phyloP scores from a whole-genome alignment of 2,113 vertebrate species.

The Hypomesus transpacificus region DNA sequence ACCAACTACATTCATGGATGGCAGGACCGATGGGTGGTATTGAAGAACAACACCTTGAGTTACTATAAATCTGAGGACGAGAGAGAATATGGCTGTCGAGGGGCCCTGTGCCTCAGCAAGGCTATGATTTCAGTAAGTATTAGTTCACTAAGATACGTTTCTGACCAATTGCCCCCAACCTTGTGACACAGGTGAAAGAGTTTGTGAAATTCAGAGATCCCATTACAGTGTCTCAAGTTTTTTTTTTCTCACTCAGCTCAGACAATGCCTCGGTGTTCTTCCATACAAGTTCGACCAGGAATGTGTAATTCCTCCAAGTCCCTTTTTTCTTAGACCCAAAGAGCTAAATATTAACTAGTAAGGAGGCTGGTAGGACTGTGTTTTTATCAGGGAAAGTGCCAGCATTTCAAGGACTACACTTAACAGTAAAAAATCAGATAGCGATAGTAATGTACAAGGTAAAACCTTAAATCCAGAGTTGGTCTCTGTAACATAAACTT shows the following conservation, averaged over 20 bases:
- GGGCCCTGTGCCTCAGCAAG: constrained; percentile 94
- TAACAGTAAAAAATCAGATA: not conserved
- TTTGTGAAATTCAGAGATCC: constrained; percentile 17
- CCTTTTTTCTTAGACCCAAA: constrained; percentile 19
- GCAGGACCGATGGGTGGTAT: constrained; percentile 97
- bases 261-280: constrained; percentile 5
- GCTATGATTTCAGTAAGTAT: constrained; percentile 91
- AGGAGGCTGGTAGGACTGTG: constrained; percentile 19
- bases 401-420: not conserved
- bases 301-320: constrained; percentile 24
- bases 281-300: constrained; percentile 11
- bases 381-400: constrained; percentile 11
- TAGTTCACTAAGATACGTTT: not conserved
- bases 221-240: not conserved
- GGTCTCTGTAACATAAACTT: not conserved
- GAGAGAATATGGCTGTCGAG: constrained; percentile 92
- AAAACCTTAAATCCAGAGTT: not conserved
- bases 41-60: constrained; percentile 91
- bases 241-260: not conserved
- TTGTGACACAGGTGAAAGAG: constrained; percentile 6
- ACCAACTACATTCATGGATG: constrained; percentile 99
- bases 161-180: not conserved
- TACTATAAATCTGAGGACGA: constrained; percentile 98
- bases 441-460: no score
- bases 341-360: constrained; percentile 52